Base-by-base conservation (phyloP, 2,797 vertebrate species). In the Toxotes lorentzi region DNA sequence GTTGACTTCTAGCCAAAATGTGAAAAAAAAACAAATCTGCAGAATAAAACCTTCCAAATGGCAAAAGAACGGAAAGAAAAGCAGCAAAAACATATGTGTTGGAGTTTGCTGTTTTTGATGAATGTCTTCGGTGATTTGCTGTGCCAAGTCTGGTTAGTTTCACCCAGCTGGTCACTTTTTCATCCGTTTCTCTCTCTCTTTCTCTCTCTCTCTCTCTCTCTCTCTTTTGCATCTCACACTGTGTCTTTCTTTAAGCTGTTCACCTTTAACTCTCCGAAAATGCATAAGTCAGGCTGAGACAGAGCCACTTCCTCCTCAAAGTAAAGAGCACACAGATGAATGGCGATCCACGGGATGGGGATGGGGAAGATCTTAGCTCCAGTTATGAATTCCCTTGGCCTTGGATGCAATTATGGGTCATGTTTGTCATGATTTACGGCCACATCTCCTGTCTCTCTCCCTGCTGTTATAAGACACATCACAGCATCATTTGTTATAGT, bases 101-200 rank as follows among this genome's bases (percentile, higher is more conserved):
- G 35, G 41, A 69, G 23, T 79, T 86, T 71, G 24, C 58, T 71
- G 45, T 76, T 82, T 85, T 81, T 87, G 81, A 92, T 76, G 41
- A 70, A 91, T 86, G 70, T 73, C 60, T 82, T 72, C 53, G 59
- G 78, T 4, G 70, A 88, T 82, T 81, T 74, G 30, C 78, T 19
- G 73, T 61, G 75, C 81, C 73, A 81, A 78, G 88, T 86, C 86
- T 91, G 89, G 63, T 87, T 89, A 79, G 80, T 88, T 85, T 93
- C 85, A 88, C 43, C 68, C 70, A 64, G 40, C 76, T 79, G 82
- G 82, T 88, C 80, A 86, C 76, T 78, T 88, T 81, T 87, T 79
- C 62, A 81, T 72, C 70, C 30, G 41, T 78, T 74, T 50, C 27
- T 68, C 50, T 58, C 10, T 53, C n/a, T 60, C 58, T 78, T 72